Evolutionary conservation across 2,797 vertebrate species (phyloP).

Genomic region (Artibeus jamaicensis): DNA sequence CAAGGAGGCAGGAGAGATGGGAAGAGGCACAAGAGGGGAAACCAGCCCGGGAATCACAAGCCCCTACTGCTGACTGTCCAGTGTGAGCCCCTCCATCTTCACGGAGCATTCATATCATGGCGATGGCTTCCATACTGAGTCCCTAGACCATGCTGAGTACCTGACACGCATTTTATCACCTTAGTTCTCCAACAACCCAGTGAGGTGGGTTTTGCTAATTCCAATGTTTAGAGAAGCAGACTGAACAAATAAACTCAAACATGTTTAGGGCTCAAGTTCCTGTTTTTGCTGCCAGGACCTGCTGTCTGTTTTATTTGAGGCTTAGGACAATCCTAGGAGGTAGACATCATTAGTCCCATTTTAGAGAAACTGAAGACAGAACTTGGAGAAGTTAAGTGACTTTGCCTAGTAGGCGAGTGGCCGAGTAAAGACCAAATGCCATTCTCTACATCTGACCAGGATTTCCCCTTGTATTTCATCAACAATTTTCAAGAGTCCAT

Average conservation of each 20-base stretch:
- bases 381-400: background rate
- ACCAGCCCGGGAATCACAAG: background rate
- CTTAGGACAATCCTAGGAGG: background rate
- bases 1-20: background rate
- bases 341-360: background rate
- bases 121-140: fast-evolving
- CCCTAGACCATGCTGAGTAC: background rate
- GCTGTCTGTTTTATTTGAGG: background rate
- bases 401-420: background rate
- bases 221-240: background rate
- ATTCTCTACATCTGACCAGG: background rate
- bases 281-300: background rate
- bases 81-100: fast-evolving
- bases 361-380: background rate
- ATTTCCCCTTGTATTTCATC: background rate
- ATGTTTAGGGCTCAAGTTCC: background rate
- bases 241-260: background rate
- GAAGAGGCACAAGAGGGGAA: background rate
- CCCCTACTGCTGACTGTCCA: no score
- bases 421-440: background rate
- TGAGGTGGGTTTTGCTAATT: background rate
- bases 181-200: background rate
- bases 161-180: background rate
- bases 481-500: background rate
- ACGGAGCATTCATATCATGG: background rate